phyloP scores from a whole-genome alignment of 2,113 vertebrate species.

The Nematolebias whitei region DNA sequence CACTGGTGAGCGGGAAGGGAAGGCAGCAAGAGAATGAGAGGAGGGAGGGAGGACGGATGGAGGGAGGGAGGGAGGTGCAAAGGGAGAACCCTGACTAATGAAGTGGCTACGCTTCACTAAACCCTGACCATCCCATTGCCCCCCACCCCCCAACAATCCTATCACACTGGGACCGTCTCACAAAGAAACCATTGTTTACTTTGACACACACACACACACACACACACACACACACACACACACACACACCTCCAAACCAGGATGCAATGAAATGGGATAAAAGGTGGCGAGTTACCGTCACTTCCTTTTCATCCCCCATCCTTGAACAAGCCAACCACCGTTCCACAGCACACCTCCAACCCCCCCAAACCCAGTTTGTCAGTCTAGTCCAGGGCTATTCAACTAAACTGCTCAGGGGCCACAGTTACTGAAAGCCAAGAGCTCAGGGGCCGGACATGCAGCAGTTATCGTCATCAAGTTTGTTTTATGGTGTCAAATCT shows the following conservation, averaged over 20 bases:
- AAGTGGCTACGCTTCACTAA: constrained; percentile 69
- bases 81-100: constrained; percentile 72
- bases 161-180: constrained; percentile 62
- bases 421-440: no score
- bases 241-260: constrained; percentile 19
- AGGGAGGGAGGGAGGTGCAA: constrained; percentile 55
- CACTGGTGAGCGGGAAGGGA: constrained; percentile 50
- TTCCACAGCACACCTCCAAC: neutral
- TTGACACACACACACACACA: constrained; percentile 26
- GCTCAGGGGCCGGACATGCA: no score
- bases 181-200: constrained; percentile 76
- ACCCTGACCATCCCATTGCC: constrained; percentile 19
- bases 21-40: constrained; percentile 31
- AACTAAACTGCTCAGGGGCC: no score
- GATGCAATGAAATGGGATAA: constrained; percentile 30
- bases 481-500: no score
- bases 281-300: constrained; percentile 11
- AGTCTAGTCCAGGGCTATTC: neutral
- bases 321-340: neutral
- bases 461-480: no score
- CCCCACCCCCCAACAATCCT: constrained; percentile 52
- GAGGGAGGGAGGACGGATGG: constrained; percentile 12
- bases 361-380: neutral
- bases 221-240: constrained; percentile 19
- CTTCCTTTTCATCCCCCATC: constrained; percentile 31